Base-by-base conservation (phyloP, 2,888 invertebrate genomes). In the Rotaria socialis region DNA sequence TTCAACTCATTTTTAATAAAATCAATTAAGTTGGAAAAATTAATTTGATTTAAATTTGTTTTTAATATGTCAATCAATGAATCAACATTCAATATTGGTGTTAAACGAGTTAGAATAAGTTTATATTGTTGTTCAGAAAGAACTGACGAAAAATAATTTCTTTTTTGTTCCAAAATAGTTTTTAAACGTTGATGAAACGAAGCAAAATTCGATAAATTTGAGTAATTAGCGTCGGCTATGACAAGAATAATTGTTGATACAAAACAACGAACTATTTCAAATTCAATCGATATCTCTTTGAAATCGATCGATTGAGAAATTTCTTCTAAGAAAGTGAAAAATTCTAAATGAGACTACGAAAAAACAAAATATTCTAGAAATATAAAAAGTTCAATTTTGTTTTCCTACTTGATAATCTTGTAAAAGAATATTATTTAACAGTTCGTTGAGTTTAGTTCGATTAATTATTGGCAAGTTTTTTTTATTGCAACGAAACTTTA, bases 71-170 rank as follows among this genome's bases (percentile, higher is more conserved):
- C 24, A 47, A 80, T 80, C 47, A 80, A 67, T 67, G 0, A 4
- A 67, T 67, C 35, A 19, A 67, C 3, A 80, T 80, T n/a, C 11
- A 24, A 47, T 47, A 5, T 24, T n/a, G 47, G 0, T 24, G 22
- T 43, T 43, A 80, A 80, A 80, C n/a, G 24, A 1, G 47, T n/a
- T 10, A 6, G 10, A 80, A 80, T 11, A n/a, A n/a, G 11, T 80
- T 80, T 43, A n/a, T 80, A 47, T 47, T 80, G 47, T 80, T 80
- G 47, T 47, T 80, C 80, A 11, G 80, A n/a, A 47, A 80, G n/a
- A 24, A 80, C 3, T 11, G 5, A 47, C 11, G 80, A n/a, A n/a
- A 80, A 80, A 24, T n/a, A 80, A 19, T 35, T 35, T 1, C 4
- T 19, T 67, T 67, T 35, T 41, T 35, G 35, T 0, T 67, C 35